Base-by-base conservation (phyloP, 1,140 invertebrate species). In the Cotesia glomerata region DNA sequence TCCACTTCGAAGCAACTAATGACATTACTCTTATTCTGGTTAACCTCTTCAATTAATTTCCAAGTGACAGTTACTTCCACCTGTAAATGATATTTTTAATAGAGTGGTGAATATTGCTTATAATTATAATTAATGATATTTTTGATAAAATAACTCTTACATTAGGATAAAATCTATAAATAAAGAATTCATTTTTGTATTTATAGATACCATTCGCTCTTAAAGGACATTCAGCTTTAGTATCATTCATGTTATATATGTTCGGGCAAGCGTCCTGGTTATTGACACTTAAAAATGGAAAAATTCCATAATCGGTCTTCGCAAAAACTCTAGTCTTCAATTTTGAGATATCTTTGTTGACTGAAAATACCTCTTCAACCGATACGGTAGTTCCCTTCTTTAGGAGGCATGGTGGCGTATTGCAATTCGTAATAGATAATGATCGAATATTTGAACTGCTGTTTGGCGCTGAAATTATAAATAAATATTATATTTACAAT, bases 271-370 rank as follows among this genome's bases (percentile, higher is more conserved):
- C 91, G 51, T 89, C 87, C 3, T 87, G 89, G n/a, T 91, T 91
- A 76, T 94, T 92, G 1, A 94, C 92, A 35, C 93, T 93, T 5
- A 93, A 83, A 79, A 94, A 94, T 0, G 93, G 93, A 66, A 95
- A 78, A 0, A 89, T 84, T 4, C 94, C 78, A 0, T 89, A 89
- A 5, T 89, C 76, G 13, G 94, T 86, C 0, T 88, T 82, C 0
- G 92, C 93, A 71, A 81, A 80, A 1, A 94, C 92, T 4, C 85
- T 81, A n/a, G 89, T 91, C 2, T 58, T 86, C 45, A 92, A 51
- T 0, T 74, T 81, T 11, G 82, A 74, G 13, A 89, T 78, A 65
- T 91, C 87, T 4, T 80, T 78, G 3, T 88, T 85, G 83, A 92
- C 89, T 49, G 81, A 87, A 39, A 94, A 89, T 65, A 85, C 88